These are phyloP conservation scores for Hyperoplus lanceolatus DNA, from an alignment of 2,797 vertebrate species.

Conservation along the genomic window DNA sequence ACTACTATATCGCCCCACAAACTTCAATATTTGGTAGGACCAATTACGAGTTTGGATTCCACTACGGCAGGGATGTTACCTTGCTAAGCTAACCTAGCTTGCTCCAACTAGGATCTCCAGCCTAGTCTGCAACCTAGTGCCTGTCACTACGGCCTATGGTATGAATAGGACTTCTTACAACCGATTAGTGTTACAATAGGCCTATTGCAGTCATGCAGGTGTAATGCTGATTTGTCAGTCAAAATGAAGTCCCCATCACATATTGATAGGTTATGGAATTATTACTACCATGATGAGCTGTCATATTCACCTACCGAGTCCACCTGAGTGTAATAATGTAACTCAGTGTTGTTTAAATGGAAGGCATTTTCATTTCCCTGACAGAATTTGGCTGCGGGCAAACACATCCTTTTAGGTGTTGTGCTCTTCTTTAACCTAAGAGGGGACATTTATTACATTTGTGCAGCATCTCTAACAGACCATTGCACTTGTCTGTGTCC, in stretches of 20 bases:
- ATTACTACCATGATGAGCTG: conserved; percentile 53
- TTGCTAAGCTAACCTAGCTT: neutral
- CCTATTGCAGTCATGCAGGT: neutral
- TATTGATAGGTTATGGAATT: conserved; percentile 36
- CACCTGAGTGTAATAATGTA: conserved; percentile 74
- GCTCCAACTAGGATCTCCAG: neutral
- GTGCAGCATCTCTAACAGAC: conserved; percentile 63
- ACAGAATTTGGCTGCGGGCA: conserved; percentile 78
- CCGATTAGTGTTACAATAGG: too few species aligned
- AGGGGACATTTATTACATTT: conserved; percentile 65
- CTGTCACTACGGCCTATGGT: too few species aligned
- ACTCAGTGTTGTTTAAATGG: conserved; percentile 77
- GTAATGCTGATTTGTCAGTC: conserved; percentile 11
- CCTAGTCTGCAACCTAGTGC: too few species aligned
- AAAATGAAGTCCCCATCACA: conserved; percentile 3
- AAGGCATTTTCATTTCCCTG: conserved; percentile 71
- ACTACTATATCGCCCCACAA: neutral
- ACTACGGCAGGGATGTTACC: neutral
- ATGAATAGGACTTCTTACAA: too few species aligned
- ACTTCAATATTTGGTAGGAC: neutral
- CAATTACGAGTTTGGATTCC: neutral
- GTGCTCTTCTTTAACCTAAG: conserved; percentile 54
- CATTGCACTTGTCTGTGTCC: conserved; percentile 61
- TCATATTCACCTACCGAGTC: conserved; percentile 67
- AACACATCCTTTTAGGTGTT: conserved; percentile 71